Conservation (phyloP, 2,888 invertebrate genomes). For the Scrobipalpa costella region DNA sequence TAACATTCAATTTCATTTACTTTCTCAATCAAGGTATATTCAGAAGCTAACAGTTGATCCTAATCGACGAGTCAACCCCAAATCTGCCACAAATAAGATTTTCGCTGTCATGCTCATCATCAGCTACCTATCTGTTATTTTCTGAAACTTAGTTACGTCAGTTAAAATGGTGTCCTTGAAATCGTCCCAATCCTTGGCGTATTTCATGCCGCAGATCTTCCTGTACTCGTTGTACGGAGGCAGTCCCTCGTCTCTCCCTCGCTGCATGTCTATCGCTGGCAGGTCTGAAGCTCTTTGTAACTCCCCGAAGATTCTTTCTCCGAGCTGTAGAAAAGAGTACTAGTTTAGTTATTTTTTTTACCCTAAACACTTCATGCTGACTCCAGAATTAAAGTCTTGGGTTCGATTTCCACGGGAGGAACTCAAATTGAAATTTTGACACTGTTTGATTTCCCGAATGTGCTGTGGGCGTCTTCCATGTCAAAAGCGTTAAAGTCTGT, state of each 20-base stretch:
- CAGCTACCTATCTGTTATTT: not conserved
- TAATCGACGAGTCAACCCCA: too few relatives aligned
- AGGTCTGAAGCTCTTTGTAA: conserved; percentile 40
- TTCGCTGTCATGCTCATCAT: not conserved
- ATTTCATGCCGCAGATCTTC: conserved; percentile 88
- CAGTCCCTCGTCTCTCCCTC: conserved; percentile 88
- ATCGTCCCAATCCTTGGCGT: conserved; percentile 55
- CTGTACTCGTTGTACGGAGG: conserved; percentile 93
- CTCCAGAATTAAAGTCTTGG: too few relatives aligned
- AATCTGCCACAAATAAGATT: too few relatives aligned
- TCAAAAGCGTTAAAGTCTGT: too few relatives aligned
- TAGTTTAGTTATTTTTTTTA: not conserved
- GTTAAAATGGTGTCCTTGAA: not conserved
- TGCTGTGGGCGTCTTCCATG: too few relatives aligned
- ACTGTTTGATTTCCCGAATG: too few relatives aligned
- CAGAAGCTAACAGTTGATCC: too few relatives aligned
- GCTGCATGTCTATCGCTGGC: conserved; percentile 48
- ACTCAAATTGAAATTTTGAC: too few relatives aligned
- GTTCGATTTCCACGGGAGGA: too few relatives aligned
- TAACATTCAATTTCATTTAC: too few relatives aligned
- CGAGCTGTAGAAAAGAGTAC: conserved; percentile 36
- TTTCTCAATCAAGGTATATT: too few relatives aligned
- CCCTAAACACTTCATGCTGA: too few relatives aligned
- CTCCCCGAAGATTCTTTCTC: conserved; percentile 39
- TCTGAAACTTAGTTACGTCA: conserved; percentile 1